Conservation (phyloP, 2,888 invertebrate species). For the Andrena bucephala region DNA sequence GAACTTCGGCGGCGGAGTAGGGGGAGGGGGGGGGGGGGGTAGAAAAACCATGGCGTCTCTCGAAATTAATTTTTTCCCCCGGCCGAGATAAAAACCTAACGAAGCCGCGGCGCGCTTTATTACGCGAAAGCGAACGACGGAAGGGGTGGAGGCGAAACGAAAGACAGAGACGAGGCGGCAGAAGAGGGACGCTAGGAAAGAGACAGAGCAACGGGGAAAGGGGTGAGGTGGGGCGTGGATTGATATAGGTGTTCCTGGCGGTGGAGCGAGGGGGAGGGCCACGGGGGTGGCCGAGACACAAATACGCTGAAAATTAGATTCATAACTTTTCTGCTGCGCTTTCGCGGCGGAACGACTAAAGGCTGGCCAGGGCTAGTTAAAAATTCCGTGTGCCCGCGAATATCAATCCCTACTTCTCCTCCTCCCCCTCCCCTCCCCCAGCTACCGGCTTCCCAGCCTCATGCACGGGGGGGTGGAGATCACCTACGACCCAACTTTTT, state of each 20-base stretch:
- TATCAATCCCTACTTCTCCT: constrained; percentile 77
- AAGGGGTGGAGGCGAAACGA: constrained; percentile 58
- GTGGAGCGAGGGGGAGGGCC: constrained; percentile 53
- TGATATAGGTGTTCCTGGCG: constrained; percentile 66
- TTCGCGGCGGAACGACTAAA: constrained; percentile 77
- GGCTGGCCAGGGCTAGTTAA: constrained; percentile 80
- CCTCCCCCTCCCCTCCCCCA: constrained; percentile 26
- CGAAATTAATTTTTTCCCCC: constrained; percentile 80
- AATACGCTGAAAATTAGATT: constrained; percentile 84
- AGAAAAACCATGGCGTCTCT: constrained; percentile 72
- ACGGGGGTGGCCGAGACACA: constrained; percentile 73
- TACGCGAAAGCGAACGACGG: constrained; percentile 73
- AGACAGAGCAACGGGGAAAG: constrained; percentile 23
- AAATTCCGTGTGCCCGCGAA: constrained; percentile 83
- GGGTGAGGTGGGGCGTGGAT: constrained; percentile 47
- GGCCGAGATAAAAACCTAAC: constrained; percentile 81
- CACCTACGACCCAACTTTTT: constrained; percentile 60
- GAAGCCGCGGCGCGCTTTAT: constrained; percentile 79
- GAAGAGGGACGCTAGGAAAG: constrained; percentile 32
- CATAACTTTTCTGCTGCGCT: constrained; percentile 84
- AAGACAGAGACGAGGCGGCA: constrained; percentile 41
- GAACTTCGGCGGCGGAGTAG: constrained; percentile 30
- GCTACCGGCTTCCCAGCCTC: constrained; percentile 41
- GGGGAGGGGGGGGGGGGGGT: background rate
- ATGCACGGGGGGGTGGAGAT: constrained; percentile 38